Base-by-base conservation (phyloP, 1,140 invertebrate genomes). In the Schlechtendalia chinensis region DNA sequence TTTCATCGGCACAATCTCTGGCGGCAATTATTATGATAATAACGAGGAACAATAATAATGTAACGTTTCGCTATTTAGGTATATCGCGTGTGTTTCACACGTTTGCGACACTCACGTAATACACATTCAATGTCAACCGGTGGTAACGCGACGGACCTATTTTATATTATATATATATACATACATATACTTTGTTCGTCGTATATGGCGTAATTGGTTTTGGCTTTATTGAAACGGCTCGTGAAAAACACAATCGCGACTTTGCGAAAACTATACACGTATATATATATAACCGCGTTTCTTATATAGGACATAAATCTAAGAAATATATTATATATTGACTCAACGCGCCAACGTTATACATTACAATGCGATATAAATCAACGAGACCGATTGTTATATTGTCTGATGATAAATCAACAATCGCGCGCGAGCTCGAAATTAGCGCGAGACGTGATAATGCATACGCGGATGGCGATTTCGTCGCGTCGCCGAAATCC, bases 171-270 rank as follows among this genome's bases (percentile, higher is more conserved):
- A 22, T 11, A 4, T 45, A 45, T n/a, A n/a, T n/a, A n/a, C n/a
- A n/a, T n/a, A n/a, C n/a, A n/a, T n/a, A n/a, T n/a, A n/a, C n/a
- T 69, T 45, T 24, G 65, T 69, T 47, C 14, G 22, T 47, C 65
- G 16, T 69, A 69, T 69, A 69, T 69, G 32, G 65, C 39, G 39
- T 69, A 69, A 69, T 47, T 69, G 65, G 65, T 69, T n/a, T n/a
- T 16, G 12, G 39, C 27, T 47, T 69, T 24, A 69, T 69, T 69
- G 65, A 69, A 69, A 47, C 32, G 11, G 39, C 22, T 24, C 12
- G 29, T 69, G 65, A 69, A 69, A 67, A 67, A 67, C 39, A n/a
- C n/a, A 47, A 69, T 47, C 45, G 65, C n/a, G 5, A 24, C 39
- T 69, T 24, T 10, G 65, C 24, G n/a, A 69, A 69, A 69, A 69